A percentile compares a stretch with the other conserved stretches of the same genome.
Conservation (phyloP, 1,140 invertebrate genomes). For the Elysia chlorotica region DNA sequence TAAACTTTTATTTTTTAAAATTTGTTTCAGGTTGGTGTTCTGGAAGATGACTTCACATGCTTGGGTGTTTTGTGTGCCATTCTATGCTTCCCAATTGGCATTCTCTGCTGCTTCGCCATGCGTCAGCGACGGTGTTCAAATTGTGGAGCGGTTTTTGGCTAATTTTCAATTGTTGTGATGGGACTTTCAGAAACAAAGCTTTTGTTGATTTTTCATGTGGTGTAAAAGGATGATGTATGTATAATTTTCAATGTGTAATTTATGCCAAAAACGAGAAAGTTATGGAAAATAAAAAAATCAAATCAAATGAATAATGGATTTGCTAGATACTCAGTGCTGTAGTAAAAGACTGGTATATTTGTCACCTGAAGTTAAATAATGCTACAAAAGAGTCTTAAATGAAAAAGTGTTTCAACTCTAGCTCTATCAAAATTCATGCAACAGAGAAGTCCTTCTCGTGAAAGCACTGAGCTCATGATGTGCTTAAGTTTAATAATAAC, state of each 20-base stretch:
- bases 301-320: too few relatives aligned
- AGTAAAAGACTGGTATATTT: too few relatives aligned
- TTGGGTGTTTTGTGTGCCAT: conserved; percentile 82
- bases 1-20: conserved; percentile 12
- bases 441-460: background rate
- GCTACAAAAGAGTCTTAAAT: background rate
- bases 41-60: conserved; percentile 81
- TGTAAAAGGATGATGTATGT: background rate
- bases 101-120: conserved; percentile 79
- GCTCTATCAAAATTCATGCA: background rate
- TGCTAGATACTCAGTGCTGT: too few relatives aligned
- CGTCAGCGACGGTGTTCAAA: conserved; percentile 81
- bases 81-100: conserved; percentile 82
- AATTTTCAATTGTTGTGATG: conserved; percentile 13
- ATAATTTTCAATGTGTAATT: background rate
- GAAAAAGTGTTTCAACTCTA: background rate
- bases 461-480: background rate
- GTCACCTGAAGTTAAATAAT: too few relatives aligned
- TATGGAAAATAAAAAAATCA: background rate
- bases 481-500: background rate
- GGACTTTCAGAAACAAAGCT: background rate
- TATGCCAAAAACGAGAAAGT: background rate
- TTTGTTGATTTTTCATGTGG: background rate
- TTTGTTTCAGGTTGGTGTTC: conserved; percentile 76
- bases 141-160: conserved; percentile 79